Base-by-base conservation (phyloP, 1,140 invertebrate species). In the Drosophila insularis region DNA sequence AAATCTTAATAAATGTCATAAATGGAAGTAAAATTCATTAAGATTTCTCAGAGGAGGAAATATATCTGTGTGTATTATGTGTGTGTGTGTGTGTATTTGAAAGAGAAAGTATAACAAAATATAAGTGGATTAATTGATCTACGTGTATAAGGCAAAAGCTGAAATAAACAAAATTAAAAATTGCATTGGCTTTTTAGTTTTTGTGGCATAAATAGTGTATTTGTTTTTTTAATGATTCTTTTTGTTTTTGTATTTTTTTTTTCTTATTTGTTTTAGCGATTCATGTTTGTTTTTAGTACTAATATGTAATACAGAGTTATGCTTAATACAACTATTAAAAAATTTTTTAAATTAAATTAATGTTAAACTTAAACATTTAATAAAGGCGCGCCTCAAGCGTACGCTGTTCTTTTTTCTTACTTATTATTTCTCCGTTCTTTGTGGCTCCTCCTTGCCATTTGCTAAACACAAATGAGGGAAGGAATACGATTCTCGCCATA, bases 11-110 rank as follows among this genome's bases (percentile, higher is more conserved):
- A 72, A 81, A 86, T 87, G 78, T 81, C 53, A 69, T 64, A 71
- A 63, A 89, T 87, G 82, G 82, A 89, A 89, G 82, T 89, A 82
- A 82, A 89, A 82, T 87, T 87, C 68, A 80, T 87, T 69, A 68
- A 56, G 62, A 71, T 63, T 81, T 86, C 56, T 79, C 32, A 74
- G 67, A 65, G 60, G 58, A 50, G 43, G 14, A 46, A 8, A 19
- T 21, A 17, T 46, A 74, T 60, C 53, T 10, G 3, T 32, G 55
- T 58, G 19, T 21, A 19, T 17, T 27, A 27, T 23, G 27, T 21
- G 37, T 10, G 8, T 35, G 23, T 61, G 6, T 60, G 40, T 55
- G 55, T 43, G n/a, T 65, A 35, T 60, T n/a, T 59, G 10, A 10
- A 8, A 8, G 1, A 37, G 19, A 32, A 32, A 31, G n/a, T 4